Conservation (phyloP, 2,888 invertebrate species). For the Crocallis elinguaria region DNA sequence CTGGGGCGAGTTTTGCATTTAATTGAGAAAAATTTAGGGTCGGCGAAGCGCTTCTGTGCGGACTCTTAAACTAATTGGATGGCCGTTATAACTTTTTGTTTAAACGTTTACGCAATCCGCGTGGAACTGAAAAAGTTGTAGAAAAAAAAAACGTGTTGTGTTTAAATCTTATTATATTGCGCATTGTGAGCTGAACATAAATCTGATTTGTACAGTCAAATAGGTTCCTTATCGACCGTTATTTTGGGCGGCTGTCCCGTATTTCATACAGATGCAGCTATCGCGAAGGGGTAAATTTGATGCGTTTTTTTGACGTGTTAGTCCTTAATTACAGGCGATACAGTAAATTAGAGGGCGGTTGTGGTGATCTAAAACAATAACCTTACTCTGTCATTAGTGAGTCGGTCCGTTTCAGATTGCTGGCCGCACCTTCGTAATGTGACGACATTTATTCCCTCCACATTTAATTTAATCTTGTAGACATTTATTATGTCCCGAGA, state of each 20-base stretch:
- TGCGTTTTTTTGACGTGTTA: conserved; percentile 62
- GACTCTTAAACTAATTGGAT: conserved; percentile 83
- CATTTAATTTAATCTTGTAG: conserved; percentile 61
- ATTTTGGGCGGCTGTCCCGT: conserved; percentile 47
- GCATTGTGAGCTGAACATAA: conserved; percentile 18
- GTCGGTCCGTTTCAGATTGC: conserved; percentile 59
- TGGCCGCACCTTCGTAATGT: conserved; percentile 70
- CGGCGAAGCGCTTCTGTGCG: conserved; percentile 80
- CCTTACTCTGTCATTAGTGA: conserved; percentile 71
- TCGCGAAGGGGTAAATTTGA: conserved; percentile 72
- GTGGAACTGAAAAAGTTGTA: conserved; percentile 34
- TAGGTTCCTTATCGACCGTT: conserved; percentile 51
- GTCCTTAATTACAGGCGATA: conserved; percentile 75
- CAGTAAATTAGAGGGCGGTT: conserved; percentile 77
- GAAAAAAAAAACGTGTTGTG: conserved; percentile 21
- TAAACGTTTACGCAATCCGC: conserved; percentile 68
- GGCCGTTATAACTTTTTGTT: conserved; percentile 80
- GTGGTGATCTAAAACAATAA: conserved; percentile 81
- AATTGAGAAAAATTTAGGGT: conserved; percentile 83
- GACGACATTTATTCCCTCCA: conserved; percentile 68
- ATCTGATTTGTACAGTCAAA: conserved; percentile 22
- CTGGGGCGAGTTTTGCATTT: conserved; percentile 80
- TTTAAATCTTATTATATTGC: conserved; percentile 34
- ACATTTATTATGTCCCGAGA: conserved; percentile 57
- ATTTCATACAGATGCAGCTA: conserved; percentile 69